A percentile compares a stretch with the other conserved stretches of the same genome.
Evolutionary conservation across 2,888 invertebrate species (phyloP).

Genomic region (Sceliomorpha sp.): DNA sequence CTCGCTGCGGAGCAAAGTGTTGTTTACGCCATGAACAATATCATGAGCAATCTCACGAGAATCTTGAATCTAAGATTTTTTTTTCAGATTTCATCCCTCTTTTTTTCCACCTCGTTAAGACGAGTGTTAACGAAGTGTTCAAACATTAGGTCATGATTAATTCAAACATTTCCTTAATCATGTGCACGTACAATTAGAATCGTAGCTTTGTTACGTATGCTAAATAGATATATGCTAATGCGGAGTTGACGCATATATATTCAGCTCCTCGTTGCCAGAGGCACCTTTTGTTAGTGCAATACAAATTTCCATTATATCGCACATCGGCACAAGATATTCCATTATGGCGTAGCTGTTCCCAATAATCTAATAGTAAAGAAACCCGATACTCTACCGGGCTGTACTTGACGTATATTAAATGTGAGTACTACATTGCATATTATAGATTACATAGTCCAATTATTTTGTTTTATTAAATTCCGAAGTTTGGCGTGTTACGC

Average conservation of each 20-base stretch:
- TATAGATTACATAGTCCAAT: background rate
- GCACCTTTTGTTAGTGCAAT: conserved; percentile 16
- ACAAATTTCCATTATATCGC: conserved; percentile 20
- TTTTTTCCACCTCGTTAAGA: too few species aligned
- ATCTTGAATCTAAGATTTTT: too few species aligned
- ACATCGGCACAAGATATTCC: conserved; percentile 12
- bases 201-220: conserved; percentile 17
- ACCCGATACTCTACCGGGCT: conserved; percentile 4
- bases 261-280: conserved; percentile 1
- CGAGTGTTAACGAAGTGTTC: conserved; percentile 1
- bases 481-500: background rate
- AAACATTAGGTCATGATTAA: conserved; percentile 10
- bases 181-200: conserved; percentile 3
- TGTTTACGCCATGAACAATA: too few species aligned
- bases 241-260: conserved; percentile 2
- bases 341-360: conserved; percentile 7
- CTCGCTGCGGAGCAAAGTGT: too few species aligned
- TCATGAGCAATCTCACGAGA: too few species aligned
- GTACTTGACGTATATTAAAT: conserved; percentile 18
- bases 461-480: conserved; percentile 7
- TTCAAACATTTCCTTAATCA: conserved; percentile 11
- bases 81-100: too few species aligned
- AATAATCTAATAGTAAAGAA: conserved; percentile 14
- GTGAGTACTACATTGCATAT: conserved; percentile 5
- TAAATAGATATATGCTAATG: conserved; percentile 9